Conservation (phyloP, 1,140 invertebrate species). For the Diuraphis noxia region DNA sequence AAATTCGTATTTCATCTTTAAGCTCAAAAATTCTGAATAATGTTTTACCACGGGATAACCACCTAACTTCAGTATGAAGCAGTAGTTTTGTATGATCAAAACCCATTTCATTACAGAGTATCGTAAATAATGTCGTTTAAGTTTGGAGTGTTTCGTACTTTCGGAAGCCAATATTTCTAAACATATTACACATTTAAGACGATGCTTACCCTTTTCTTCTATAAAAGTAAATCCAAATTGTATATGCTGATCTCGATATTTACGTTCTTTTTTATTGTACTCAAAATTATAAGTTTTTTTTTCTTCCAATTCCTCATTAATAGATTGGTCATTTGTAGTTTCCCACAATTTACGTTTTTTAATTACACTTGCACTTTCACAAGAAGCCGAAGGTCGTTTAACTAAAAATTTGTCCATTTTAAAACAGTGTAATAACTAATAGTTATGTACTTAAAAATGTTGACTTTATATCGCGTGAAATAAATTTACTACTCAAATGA, state of each 20-base stretch:
- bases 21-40: too few relatives aligned
- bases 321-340: background rate
- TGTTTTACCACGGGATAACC: too few relatives aligned
- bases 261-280: background rate
- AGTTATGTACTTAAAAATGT: background rate
- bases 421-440: background rate
- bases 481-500: background rate
- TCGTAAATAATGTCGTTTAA: constrained; percentile 44
- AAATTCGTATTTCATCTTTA: too few relatives aligned
- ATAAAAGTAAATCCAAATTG: constrained; percentile 14
- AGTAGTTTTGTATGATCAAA: too few relatives aligned
- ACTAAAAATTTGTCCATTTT: background rate
- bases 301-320: background rate
- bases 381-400: background rate
- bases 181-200: constrained; percentile 57
- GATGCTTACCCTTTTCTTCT: background rate
- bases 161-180: constrained; percentile 55
- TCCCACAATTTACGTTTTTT: background rate
- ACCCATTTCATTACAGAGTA: too few relatives aligned
- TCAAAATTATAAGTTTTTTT: background rate
- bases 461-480: constrained; percentile 8
- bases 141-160: constrained; percentile 55
- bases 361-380: background rate
- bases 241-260: background rate
- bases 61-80: too few relatives aligned